Percentiles rank a stretch among this genome's conserved stretches.
phyloP scores from a whole-genome alignment of 2,797 vertebrate species.

The Danionella dracula region DNA sequence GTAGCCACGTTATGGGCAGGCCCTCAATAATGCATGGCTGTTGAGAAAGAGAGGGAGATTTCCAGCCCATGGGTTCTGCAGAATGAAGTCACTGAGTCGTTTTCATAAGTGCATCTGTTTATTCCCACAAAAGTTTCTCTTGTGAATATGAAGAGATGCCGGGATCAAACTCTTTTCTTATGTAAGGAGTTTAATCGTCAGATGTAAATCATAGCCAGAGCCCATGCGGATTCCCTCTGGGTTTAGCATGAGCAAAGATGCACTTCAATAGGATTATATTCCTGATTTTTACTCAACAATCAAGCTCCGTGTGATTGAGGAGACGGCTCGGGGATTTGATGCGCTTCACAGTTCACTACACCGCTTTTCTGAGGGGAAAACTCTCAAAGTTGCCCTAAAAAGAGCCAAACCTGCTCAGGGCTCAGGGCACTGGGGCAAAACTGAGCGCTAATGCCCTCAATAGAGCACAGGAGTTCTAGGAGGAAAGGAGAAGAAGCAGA shows the following conservation, averaged over 20 bases:
- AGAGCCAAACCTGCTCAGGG: slow-evolving; percentile 59
- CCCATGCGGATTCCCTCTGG: slow-evolving; percentile 58
- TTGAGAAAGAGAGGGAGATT: too few relatives aligned
- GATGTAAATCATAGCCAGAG: slow-evolving; percentile 46
- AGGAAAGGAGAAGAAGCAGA: background rate
- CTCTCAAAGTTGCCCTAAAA: slow-evolving; percentile 66
- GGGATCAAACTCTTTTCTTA: slow-evolving; percentile 26
- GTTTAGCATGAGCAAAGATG: slow-evolving; percentile 70
- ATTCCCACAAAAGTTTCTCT: background rate
- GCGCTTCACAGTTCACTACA: slow-evolving; percentile 76
- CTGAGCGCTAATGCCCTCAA: slow-evolving; percentile 52
- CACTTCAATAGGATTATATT: slow-evolving; percentile 80
- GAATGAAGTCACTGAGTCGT: background rate
- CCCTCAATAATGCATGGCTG: too few relatives aligned
- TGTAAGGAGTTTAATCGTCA: slow-evolving; percentile 42
- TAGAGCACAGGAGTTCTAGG: slow-evolving; percentile 15
- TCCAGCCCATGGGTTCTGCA: background rate
- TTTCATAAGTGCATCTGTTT: background rate
- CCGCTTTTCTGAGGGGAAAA: slow-evolving; percentile 55
- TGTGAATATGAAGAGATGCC: slow-evolving; percentile 9
- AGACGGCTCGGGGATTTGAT: slow-evolving; percentile 69
- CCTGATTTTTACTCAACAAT: slow-evolving; percentile 75
- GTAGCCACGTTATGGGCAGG: background rate
- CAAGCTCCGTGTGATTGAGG: slow-evolving; percentile 66
- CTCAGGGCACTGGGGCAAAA: slow-evolving; percentile 58